phyloP scores from a whole-genome alignment of 2,888 invertebrate species.

The Hypsopygia costalis region DNA sequence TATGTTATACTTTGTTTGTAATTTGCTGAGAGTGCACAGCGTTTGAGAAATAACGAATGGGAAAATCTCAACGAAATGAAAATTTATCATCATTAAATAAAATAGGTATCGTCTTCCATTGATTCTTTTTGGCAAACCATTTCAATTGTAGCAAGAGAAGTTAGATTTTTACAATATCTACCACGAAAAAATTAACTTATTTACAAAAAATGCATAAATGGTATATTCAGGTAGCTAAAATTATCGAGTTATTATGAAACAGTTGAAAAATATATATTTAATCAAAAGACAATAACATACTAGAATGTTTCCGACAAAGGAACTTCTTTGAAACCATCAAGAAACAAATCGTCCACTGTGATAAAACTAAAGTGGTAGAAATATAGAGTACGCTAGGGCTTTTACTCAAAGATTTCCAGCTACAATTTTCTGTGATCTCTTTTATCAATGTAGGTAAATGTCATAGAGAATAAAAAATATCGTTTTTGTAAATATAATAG shows the following conservation, averaged over 20 bases:
- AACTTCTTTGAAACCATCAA: conserved; percentile 65
- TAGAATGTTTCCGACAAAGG: conserved; percentile 40
- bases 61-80: conserved; percentile 20
- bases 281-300: conserved; percentile 60
- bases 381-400: conserved; percentile 66
- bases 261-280: conserved; percentile 10
- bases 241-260: conserved; percentile 1
- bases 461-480: conserved; percentile 64
- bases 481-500: conserved; percentile 65
- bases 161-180: conserved; percentile 40
- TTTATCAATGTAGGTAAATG: conserved; percentile 75
- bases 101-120: conserved; percentile 65
- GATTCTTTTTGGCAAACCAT: conserved; percentile 64
- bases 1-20: conserved; percentile 51
- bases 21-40: conserved; percentile 50
- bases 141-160: conserved; percentile 70
- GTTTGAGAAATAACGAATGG: conserved; percentile 39
- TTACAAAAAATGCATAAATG: background rate
- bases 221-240: conserved; percentile 32
- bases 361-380: conserved; percentile 76
- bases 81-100: conserved; percentile 23
- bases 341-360: conserved; percentile 66
- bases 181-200: conserved; percentile 36
- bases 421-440: conserved; percentile 83
- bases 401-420: conserved; percentile 79